A percentile compares a stretch with the other conserved stretches of the same genome.
Evolutionary conservation across 1,140 invertebrate genomes (phyloP).

Genomic region (Ericerus pela): DNA sequence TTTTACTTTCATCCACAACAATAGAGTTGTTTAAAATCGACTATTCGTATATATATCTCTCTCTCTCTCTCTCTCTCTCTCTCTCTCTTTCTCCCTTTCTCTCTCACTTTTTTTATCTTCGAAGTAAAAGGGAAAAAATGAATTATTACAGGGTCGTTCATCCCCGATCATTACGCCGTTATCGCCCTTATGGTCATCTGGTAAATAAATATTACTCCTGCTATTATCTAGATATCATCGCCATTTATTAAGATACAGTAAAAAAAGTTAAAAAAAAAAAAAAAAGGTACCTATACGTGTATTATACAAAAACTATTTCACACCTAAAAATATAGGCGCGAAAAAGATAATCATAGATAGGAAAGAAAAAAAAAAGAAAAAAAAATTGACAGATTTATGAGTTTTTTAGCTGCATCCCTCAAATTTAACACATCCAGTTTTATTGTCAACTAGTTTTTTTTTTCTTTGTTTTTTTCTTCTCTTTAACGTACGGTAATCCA

Average conservation of each 20-base stretch:
- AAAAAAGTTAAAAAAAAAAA: too few species aligned
- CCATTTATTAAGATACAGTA: too few species aligned
- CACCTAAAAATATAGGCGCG: too few species aligned
- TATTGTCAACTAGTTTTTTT: slow-evolving; percentile 6
- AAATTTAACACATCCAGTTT: background rate
- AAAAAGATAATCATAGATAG: too few species aligned
- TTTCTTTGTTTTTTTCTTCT: too few species aligned
- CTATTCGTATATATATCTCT: too few species aligned
- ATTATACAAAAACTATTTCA: slow-evolving; percentile 8
- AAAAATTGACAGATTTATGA: slow-evolving; percentile 11
- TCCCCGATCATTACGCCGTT: background rate
- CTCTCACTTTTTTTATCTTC: too few species aligned
- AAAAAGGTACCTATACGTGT: background rate
- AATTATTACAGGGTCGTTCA: slow-evolving; percentile 1
- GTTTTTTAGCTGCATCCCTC: background rate
- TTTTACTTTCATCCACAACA: too few species aligned
- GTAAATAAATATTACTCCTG: slow-evolving; percentile 1
- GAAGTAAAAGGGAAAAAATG: too few species aligned
- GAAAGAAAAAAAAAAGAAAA: background rate
- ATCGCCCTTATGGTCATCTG: background rate
- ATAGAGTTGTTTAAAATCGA: too few species aligned
- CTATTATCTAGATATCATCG: slow-evolving; percentile 9
- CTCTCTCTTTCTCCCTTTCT: too few species aligned
- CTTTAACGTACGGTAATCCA: slow-evolving; percentile 1
- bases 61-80: too few species aligned